Base-by-base conservation (phyloP, 2,797 vertebrate genomes). In the Okamejei kenojei region DNA sequence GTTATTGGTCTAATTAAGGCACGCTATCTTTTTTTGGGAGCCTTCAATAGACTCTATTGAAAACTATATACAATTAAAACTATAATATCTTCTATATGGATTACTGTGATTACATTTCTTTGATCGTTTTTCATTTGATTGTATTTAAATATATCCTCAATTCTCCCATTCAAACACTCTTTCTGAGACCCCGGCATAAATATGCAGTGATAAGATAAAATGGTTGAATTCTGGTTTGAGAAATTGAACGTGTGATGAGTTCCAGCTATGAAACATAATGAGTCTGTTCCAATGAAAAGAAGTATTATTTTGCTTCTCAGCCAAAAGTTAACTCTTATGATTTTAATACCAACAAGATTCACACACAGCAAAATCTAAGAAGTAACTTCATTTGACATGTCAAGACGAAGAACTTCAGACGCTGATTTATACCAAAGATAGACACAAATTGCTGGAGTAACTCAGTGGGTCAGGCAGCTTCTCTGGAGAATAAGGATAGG, bases 71-170 rank as follows among this genome's bases (percentile, higher is more conserved):
- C 54, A 76, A 92, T 74, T 92, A 29, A 29, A 92, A 92, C 11
- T 13, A 35, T 92, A 76, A 74, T 58, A 92, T 92, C 26, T 76
- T 92, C 90, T 76, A 7, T 92, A 15, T 92, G 26, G 68, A 76
- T 45, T 92, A 54, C 71, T 29, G 5, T 76, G 76, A 92, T 76
- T 92, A 58, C 9, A 71, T 92, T 92, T 76, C 71, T 92, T 76
- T 76, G 71, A 92, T 92, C 73, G 54, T 76, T 92, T 71, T 73
- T 80, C 38, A 76, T 92, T 92, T 76, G 90, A 92, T 76, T 92
- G n/a, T 76, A 76, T 58, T 92, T 92, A 92, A 76, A 92, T 76
- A 71, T 76, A 76, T 74, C 71, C 26, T 29, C 71, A 92, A 35
- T 74, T 92, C 71, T 76, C 90, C 38, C 26, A 58, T 15, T 76